phyloP scores from a whole-genome alignment of 2,797 vertebrate species.

The Eulemur mongoz region DNA sequence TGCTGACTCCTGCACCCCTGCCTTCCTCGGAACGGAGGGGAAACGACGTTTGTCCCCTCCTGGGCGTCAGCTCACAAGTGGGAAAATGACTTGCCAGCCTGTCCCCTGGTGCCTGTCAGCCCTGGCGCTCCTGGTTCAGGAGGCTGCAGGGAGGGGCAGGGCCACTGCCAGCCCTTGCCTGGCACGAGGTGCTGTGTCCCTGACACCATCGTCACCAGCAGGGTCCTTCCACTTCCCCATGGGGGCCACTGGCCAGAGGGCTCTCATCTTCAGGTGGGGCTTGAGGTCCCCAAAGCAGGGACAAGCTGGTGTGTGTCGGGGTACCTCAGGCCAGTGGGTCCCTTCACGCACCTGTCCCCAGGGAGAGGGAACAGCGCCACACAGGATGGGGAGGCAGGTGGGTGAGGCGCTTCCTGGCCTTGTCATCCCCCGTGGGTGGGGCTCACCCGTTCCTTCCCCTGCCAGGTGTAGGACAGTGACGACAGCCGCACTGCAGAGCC shows the following conservation, averaged over 20 bases:
- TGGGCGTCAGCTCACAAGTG: not conserved
- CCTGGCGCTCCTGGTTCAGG: not conserved
- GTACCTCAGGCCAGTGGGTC: not conserved
- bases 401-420: not conserved
- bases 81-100: not conserved
- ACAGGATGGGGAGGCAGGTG: accelerated
- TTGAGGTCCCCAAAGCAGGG: not conserved
- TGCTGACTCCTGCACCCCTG: not conserved
- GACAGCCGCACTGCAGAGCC: not conserved
- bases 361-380: no score
- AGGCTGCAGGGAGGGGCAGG: accelerated
- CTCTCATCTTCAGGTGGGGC: not conserved
- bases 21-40: not conserved
- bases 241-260: not conserved
- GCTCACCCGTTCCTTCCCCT: not conserved
- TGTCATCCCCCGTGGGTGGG: not conserved
- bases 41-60: accelerated
- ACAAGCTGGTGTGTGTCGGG: not conserved
- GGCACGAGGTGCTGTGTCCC: accelerated
- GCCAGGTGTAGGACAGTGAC: no score
- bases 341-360: accelerated
- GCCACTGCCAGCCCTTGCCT: accelerated
- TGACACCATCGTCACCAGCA: accelerated
- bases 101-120: not conserved
- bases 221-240: no score